A percentile compares a stretch with the other conserved stretches of the same genome.
These are phyloP conservation scores for Steinernema khuongi DNA, from an alignment of 1,140 invertebrate species.

Conservation along the genomic window DNA sequence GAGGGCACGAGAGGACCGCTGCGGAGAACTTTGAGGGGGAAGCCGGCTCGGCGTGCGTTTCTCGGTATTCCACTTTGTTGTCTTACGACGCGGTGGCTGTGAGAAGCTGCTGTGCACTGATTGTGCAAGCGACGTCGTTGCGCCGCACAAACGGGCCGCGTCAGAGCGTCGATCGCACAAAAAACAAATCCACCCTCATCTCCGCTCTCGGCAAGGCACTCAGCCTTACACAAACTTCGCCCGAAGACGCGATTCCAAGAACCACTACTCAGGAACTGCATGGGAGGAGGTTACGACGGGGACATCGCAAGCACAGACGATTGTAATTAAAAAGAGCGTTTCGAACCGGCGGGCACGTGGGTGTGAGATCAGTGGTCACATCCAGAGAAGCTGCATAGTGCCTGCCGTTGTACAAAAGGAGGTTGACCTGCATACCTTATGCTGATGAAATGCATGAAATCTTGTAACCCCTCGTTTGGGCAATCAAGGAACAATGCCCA, in stretches of 20 bases:
- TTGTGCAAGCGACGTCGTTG: not conserved
- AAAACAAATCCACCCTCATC: constrained; percentile 14
- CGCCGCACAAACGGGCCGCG: not conserved
- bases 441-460: no score
- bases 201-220: not conserved
- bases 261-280: no score
- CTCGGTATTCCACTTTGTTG: constrained; percentile 15
- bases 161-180: not conserved
- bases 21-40: constrained; percentile 4
- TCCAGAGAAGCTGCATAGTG: not conserved
- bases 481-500: no score
- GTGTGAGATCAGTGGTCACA: no score
- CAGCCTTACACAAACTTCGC: not conserved
- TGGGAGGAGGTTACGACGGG: no score
- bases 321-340: no score
- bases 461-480: no score
- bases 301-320: no score
- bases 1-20: not conserved
- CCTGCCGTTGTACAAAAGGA: not conserved
- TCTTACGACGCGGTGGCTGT: not conserved
- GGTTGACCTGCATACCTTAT: no score
- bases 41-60: constrained; percentile 8
- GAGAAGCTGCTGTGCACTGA: not conserved
- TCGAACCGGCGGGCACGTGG: no score
- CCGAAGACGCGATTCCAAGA: not conserved